Evolutionary conservation across 1,140 invertebrate genomes (phyloP).

Genomic region (Drosophila orosa): DNA sequence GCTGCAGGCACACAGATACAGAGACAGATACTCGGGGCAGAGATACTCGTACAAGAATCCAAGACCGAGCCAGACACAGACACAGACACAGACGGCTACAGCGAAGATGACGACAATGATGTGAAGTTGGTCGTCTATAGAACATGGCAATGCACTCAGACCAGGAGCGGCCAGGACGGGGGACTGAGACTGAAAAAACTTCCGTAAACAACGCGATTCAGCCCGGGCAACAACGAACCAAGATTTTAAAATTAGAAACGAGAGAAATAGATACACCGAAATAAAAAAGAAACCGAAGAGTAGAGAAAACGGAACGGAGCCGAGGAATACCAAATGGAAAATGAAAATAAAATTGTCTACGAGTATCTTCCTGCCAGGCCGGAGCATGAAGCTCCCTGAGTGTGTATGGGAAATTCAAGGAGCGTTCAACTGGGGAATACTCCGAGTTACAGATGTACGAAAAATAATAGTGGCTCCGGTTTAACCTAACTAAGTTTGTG

Average conservation of each 20-base stretch:
- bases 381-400: slow-evolving; percentile 28
- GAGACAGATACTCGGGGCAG: slow-evolving; percentile 18
- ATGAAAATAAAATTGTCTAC: slow-evolving; percentile 80
- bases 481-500: too few species aligned
- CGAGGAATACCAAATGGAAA: slow-evolving; percentile 62
- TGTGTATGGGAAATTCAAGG: slow-evolving; percentile 51
- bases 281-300: slow-evolving; percentile 13
- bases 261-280: slow-evolving; percentile 51
- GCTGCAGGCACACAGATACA: slow-evolving; percentile 51
- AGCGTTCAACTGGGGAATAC: slow-evolving; percentile 47
- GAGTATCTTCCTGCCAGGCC: slow-evolving; percentile 27
- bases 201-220: slow-evolving; percentile 74
- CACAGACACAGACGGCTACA: slow-evolving; percentile 17
- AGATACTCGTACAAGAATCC: slow-evolving; percentile 38
- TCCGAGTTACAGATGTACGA: background rate
- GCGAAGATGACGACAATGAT: slow-evolving; percentile 50
- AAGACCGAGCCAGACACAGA: slow-evolving; percentile 50
- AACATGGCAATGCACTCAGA: slow-evolving; percentile 78
- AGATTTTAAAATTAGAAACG: slow-evolving; percentile 82
- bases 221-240: slow-evolving; percentile 65
- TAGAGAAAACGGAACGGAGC: slow-evolving; percentile 36
- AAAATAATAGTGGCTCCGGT: background rate
- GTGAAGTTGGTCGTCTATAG: slow-evolving; percentile 57
- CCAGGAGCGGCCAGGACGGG: slow-evolving; percentile 30
- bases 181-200: slow-evolving; percentile 57